Evolutionary conservation across 2,113 vertebrate species (phyloP).

Genomic region (Eublepharis macularius): DNA sequence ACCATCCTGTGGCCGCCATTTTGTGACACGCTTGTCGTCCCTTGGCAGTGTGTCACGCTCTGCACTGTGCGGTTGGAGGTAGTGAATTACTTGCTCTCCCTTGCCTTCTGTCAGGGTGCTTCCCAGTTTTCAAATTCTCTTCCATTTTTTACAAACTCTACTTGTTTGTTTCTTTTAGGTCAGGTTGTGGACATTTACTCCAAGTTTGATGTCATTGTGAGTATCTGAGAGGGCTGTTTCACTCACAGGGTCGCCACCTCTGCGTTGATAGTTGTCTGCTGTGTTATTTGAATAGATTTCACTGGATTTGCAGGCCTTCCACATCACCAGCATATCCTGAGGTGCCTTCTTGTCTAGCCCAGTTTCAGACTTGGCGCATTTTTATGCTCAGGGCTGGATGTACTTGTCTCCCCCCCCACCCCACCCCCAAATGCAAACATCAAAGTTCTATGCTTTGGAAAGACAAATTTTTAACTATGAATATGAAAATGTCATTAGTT

Average conservation of each 20-base stretch:
- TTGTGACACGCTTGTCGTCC: too few relatives aligned
- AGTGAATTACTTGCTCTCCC: background rate
- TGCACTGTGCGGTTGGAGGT: background rate
- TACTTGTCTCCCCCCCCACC: background rate
- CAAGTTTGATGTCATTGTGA: constrained; percentile 98
- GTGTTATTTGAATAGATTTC: background rate
- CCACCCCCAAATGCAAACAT: too few relatives aligned
- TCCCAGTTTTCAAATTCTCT: background rate
- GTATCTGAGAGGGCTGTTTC: constrained; percentile 65
- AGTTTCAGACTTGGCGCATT: background rate
- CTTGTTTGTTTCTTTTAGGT: constrained; percentile 71
- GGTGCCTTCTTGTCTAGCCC: background rate
- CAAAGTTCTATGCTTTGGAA: background rate
- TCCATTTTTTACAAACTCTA: constrained; percentile 10
- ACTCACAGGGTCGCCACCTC: background rate
- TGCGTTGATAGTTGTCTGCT: background rate
- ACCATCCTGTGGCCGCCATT: background rate
- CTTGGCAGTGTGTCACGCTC: background rate
- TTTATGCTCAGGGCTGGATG: too few relatives aligned
- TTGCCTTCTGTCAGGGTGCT: background rate
- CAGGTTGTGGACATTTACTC: constrained; percentile 97
- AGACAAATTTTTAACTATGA: background rate
- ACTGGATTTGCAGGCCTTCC: background rate
- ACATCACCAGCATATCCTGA: background rate
- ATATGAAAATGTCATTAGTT: background rate